A percentile compares a stretch with the other conserved stretches of the same genome.
Evolutionary conservation across 2,113 vertebrate genomes (phyloP).

Genomic region (Elaphurus davidianus): DNA sequence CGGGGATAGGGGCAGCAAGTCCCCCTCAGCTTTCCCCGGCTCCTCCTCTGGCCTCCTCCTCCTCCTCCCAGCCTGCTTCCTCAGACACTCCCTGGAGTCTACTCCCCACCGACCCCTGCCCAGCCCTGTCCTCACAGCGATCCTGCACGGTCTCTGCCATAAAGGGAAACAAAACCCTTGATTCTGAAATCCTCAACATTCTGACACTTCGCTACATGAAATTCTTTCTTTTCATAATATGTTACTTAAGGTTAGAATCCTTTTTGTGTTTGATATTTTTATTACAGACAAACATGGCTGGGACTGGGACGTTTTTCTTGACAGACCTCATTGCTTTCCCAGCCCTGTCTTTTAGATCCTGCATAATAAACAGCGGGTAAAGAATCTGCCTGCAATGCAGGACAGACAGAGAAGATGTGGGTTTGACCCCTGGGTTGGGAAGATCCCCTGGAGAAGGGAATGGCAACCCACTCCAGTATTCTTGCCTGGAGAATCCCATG

Average conservation of each 20-base stretch:
- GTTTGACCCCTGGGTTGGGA: neutral
- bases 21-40: rapidly evolving
- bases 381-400: neutral
- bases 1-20: too few relatives aligned
- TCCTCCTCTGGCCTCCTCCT: neutral
- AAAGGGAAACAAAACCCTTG: neutral
- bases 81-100: neutral
- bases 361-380: neutral
- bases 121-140: neutral
- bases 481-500: neutral
- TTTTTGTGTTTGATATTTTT: neutral
- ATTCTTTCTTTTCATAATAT: neutral
- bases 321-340: neutral
- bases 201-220: neutral
- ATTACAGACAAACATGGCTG: neutral
- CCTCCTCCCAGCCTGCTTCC: neutral
- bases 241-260: neutral
- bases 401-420: neutral
- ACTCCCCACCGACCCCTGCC: neutral
- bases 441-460: neutral
- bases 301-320: neutral
- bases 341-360: neutral
- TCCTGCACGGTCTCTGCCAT: neutral
- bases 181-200: neutral
- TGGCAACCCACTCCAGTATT: neutral